Conservation (phyloP, 2,797 vertebrate genomes). For the Triplophysa bombifrons region DNA sequence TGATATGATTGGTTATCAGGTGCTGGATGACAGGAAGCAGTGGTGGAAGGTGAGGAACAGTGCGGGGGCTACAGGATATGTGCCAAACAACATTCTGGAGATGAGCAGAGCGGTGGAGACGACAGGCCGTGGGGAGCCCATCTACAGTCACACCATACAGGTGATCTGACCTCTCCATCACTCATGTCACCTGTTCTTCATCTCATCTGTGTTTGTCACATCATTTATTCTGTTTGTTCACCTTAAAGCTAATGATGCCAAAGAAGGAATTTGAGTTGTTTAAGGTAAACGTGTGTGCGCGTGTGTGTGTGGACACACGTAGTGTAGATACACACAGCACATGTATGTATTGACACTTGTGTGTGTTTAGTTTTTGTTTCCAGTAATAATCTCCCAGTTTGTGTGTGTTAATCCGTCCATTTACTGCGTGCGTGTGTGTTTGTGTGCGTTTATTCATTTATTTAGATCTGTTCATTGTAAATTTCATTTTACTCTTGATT, state of each 20-base stretch:
- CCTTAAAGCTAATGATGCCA: slow-evolving; percentile 95
- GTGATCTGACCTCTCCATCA: slow-evolving; percentile 63
- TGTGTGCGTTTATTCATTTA: too few relatives aligned
- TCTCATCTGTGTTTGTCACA: background rate
- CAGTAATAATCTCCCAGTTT: background rate
- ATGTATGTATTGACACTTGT: background rate
- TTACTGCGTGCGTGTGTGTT: background rate
- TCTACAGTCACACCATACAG: slow-evolving; percentile 93
- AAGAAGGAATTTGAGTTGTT: slow-evolving; percentile 99
- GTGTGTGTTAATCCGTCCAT: background rate
- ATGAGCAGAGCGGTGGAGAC: slow-evolving; percentile 77
- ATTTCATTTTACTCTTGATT: slow-evolving; percentile 69
- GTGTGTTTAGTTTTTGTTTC: slow-evolving; percentile 8
- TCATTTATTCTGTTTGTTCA: slow-evolving; percentile 19
- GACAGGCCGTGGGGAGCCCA: slow-evolving; percentile 75
- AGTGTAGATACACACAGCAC: background rate
- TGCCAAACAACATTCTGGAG: slow-evolving; percentile 98
- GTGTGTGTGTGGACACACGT: slow-evolving; percentile 40
- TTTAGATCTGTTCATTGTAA: background rate
- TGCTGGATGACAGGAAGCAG: slow-evolving; percentile 94
- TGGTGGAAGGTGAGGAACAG: slow-evolving; percentile 96
- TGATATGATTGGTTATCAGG: slow-evolving; percentile 70
- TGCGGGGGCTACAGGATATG: slow-evolving; percentile 84
- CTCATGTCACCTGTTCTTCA: background rate
- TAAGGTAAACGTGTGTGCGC: slow-evolving; percentile 83